phyloP scores from a whole-genome alignment of 2,113 vertebrate species.

The Lamprologus lemairii region DNA sequence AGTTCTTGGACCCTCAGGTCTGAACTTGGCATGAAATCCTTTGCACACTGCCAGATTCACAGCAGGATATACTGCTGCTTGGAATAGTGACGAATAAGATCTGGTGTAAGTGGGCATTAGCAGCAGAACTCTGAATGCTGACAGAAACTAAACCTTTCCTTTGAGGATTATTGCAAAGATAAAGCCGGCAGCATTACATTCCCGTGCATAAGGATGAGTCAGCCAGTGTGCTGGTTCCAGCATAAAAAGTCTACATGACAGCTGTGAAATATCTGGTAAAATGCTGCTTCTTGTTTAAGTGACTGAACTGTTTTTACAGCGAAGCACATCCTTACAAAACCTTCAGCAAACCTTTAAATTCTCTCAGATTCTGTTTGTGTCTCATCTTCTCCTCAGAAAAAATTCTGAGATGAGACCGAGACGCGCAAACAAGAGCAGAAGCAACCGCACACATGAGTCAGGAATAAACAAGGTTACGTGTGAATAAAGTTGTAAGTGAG shows the following conservation, averaged over 20 bases:
- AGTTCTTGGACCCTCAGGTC: not conserved
- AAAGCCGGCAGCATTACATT: not conserved
- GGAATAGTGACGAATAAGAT: not conserved
- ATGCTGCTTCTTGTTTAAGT: not conserved
- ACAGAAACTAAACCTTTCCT: not conserved
- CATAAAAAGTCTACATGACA: not conserved
- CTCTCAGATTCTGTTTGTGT: not conserved
- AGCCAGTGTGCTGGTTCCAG: not conserved
- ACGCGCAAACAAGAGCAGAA: not conserved
- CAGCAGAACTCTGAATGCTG: not conserved
- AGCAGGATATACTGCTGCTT: not conserved
- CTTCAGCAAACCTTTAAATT: not conserved
- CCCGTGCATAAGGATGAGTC: not conserved
- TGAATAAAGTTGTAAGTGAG: not conserved
- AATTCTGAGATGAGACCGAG: not conserved
- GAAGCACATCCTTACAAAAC: not conserved
- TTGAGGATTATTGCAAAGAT: not conserved
- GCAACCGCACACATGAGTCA: not conserved
- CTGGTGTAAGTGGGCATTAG: not conserved
- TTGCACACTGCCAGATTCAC: not conserved
- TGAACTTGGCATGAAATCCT: not conserved
- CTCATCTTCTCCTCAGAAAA: not conserved
- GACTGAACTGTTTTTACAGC: not conserved
- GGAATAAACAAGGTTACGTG: not conserved
- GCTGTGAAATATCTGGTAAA: not conserved